Evolutionary conservation across 1,140 invertebrate species (phyloP), one percentile per base, ranked within the genome.

Genomic region (Bilobella aurantiaca): DNA sequence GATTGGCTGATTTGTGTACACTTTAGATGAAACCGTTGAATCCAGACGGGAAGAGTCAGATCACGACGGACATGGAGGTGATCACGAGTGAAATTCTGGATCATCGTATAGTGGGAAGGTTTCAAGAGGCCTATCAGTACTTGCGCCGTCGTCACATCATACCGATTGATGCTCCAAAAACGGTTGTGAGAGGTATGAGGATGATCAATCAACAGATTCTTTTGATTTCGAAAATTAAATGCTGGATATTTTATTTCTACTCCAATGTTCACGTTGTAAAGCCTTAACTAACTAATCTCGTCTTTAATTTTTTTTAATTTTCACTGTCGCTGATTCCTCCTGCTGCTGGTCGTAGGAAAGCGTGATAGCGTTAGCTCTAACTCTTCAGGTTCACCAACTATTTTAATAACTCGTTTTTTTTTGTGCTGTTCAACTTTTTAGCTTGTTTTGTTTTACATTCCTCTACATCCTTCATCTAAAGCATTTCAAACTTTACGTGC

Each of bases 61-160:
- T 96, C 1, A 96, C 94, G 0, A 96, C 93, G 0, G 95, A 98
- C 73, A 95, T 89, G 1, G 94, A 97, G 80, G 95, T 98, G 42
- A 89, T 94, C 65, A 94, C 94, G 0, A 81, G 91, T 32, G 94
- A 98, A 77, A 81, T 97, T 58, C 79, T 98, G 18, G 95, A 94
- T 75, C 86, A 94, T 73, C 82, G 92, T 58, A 88, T 96, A 71
- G 81, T 89, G 27, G 93, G 93, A 2, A 85, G 88, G 61, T 95
- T 92, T 80, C 83, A 89, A 63, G 88, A 96, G 69, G 84, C 85
- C 62, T 92, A 92, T 0, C 91, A 96, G 75, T 98, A 96, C 78
- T 79, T 95, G n/a, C 83, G 94, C 18, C 81, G 91, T 42, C 93
- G 91, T 77, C 91, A 96, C 37, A 89, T 94, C 31, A 95, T 98